These are phyloP conservation scores for Turritopsis dohrnii DNA, from an alignment of 30 jellyfish, hydroid and myxozoan genomes.

Conservation along the genomic window DNA sequence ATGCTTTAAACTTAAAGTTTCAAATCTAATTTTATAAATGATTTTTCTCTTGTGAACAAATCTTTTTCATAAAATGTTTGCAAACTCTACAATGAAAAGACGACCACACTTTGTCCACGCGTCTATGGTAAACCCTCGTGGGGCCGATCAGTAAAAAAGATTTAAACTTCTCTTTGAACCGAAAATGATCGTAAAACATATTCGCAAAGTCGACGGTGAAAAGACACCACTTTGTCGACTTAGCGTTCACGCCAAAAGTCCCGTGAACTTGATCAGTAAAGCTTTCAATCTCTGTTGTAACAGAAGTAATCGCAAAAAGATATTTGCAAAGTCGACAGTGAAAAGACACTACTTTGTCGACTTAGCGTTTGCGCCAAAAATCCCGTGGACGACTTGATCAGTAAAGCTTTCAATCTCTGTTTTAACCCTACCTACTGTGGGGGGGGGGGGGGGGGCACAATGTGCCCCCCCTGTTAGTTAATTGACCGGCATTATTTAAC, in stretches of 20 bases:
- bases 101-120: background rate
- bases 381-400: background rate
- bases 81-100: background rate
- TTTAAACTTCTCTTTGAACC: background rate
- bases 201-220: background rate
- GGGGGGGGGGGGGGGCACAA: no score
- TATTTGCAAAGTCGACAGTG: background rate
- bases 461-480: no score
- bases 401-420: no score
- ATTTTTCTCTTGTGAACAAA: background rate
- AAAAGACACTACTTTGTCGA: background rate
- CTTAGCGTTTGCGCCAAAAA: background rate
- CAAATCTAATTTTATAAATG: background rate
- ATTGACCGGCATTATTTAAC: no score
- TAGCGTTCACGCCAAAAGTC: no score
- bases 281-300: background rate
- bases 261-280: background rate
- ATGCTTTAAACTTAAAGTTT: background rate
- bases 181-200: background rate
- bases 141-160: background rate
- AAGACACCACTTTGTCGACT: no score
- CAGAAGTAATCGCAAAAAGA: background rate
- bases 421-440: no score
- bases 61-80: background rate
- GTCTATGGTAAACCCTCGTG: background rate